These are phyloP conservation scores for Falcunculus frontatus DNA, from an alignment of 2,113 vertebrate species.

Conservation along the genomic window DNA sequence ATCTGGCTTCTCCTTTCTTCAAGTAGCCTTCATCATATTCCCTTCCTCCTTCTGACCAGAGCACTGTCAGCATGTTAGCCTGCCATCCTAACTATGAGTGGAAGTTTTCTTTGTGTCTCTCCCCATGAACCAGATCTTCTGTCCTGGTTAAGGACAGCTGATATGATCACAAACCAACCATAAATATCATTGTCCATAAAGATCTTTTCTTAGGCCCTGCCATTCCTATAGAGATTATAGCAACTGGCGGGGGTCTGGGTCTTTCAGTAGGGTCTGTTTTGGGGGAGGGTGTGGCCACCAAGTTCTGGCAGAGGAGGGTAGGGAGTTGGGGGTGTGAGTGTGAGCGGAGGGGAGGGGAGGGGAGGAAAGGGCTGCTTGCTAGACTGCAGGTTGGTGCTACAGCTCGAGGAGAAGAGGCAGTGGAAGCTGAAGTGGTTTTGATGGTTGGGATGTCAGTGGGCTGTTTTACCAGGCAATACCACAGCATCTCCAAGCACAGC, in stretches of 20 bases:
- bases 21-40: neutral
- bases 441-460: neutral
- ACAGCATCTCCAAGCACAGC: neutral
- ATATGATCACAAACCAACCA: neutral
- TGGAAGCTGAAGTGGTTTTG: neutral
- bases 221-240: neutral
- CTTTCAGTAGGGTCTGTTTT: neutral
- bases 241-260: neutral
- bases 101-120: neutral
- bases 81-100: neutral
- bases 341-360: neutral
- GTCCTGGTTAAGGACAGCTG: neutral
- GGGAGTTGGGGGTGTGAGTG: neutral
- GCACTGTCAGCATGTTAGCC: neutral
- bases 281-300: accelerated
- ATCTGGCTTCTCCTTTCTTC: neutral
- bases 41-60: neutral
- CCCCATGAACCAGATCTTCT: neutral
- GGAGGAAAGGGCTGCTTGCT: neutral
- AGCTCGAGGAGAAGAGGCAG: neutral
- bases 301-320: neutral
- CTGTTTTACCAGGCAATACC: neutral
- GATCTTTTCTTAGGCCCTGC: neutral
- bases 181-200: neutral
- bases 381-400: neutral